Evolutionary conservation across 2,888 invertebrate species (phyloP).

Genomic region (Callyntrura guangdongensis): DNA sequence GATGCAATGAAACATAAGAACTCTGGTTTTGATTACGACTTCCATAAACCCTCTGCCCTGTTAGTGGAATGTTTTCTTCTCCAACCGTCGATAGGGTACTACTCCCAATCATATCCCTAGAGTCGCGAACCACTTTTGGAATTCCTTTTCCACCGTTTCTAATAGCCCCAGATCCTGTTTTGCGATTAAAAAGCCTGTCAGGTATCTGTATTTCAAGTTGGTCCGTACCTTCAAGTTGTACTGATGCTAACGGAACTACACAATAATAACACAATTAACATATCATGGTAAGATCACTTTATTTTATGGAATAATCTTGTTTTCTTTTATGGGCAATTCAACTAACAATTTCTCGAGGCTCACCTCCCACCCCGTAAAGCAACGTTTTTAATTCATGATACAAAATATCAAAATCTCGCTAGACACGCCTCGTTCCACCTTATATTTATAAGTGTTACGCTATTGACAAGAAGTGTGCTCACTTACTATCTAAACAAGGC

Average conservation of each 20-base stretch:
- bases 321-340: too few relatives aligned
- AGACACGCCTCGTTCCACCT: background rate
- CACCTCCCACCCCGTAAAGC: too few relatives aligned
- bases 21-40: slow-evolving; percentile 69
- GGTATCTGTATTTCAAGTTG: slow-evolving; percentile 88
- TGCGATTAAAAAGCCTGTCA: slow-evolving; percentile 86
- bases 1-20: slow-evolving; percentile 77
- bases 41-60: slow-evolving; percentile 73
- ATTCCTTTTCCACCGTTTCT: slow-evolving; percentile 76
- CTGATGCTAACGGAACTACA: slow-evolving; percentile 89
- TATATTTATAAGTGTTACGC: too few relatives aligned
- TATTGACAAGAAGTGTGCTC: too few relatives aligned
- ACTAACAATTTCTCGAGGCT: too few relatives aligned
- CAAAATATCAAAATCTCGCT: too few relatives aligned
- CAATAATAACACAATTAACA: slow-evolving; percentile 19
- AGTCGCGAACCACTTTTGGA: slow-evolving; percentile 57
- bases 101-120: slow-evolving; percentile 70
- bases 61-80: slow-evolving; percentile 82
- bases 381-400: too few relatives aligned
- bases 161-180: slow-evolving; percentile 85
- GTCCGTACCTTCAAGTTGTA: slow-evolving; percentile 90
- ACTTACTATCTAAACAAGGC: slow-evolving; percentile 91
- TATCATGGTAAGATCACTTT: too few relatives aligned
- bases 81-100: slow-evolving; percentile 71
- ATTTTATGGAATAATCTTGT: too few relatives aligned